A percentile compares a stretch with the other conserved stretches of the same genome.
Conservation (phyloP, 2,888 invertebrate genomes). For the Nymphalis polychloros region DNA sequence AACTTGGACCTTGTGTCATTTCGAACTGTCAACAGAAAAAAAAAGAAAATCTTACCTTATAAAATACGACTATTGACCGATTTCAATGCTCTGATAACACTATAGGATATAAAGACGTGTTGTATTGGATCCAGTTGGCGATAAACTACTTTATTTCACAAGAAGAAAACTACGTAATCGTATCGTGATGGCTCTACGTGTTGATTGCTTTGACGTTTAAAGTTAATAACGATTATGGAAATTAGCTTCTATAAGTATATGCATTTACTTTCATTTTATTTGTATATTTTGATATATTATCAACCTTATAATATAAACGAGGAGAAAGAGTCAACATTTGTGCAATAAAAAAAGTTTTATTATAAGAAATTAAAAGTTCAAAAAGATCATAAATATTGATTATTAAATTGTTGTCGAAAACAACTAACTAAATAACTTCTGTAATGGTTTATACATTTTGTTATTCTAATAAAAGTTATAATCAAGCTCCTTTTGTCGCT, state of each 20-base stretch:
- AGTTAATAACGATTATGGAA: conserved; percentile 4
- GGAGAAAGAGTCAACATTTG: too few relatives aligned
- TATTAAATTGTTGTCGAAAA: too few relatives aligned
- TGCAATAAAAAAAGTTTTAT: too few relatives aligned
- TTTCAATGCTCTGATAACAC: conserved; percentile 38
- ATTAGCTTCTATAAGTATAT: not conserved
- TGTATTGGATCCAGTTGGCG: conserved; percentile 31
- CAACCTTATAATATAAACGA: too few relatives aligned
- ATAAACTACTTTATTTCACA: conserved; percentile 37
- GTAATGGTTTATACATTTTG: too few relatives aligned
- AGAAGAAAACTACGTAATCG: conserved; percentile 32
- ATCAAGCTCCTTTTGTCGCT: too few relatives aligned
- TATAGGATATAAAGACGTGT: conserved; percentile 31
- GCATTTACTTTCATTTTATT: not conserved
- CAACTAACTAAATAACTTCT: too few relatives aligned
- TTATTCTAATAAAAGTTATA: too few relatives aligned
- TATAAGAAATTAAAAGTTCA: too few relatives aligned
- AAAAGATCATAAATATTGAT: too few relatives aligned
- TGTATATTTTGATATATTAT: not conserved
- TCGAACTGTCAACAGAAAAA: not conserved
- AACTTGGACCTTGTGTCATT: not conserved
- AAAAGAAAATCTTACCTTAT: conserved; percentile 25
- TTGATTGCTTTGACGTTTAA: conserved; percentile 34
- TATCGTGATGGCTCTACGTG: conserved; percentile 16
- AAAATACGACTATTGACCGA: conserved; percentile 35